Percentiles rank a stretch among this genome's conserved stretches.
Evolutionary conservation across 2,888 invertebrate species (phyloP).

Genomic region (Plagodis pulveraria): DNA sequence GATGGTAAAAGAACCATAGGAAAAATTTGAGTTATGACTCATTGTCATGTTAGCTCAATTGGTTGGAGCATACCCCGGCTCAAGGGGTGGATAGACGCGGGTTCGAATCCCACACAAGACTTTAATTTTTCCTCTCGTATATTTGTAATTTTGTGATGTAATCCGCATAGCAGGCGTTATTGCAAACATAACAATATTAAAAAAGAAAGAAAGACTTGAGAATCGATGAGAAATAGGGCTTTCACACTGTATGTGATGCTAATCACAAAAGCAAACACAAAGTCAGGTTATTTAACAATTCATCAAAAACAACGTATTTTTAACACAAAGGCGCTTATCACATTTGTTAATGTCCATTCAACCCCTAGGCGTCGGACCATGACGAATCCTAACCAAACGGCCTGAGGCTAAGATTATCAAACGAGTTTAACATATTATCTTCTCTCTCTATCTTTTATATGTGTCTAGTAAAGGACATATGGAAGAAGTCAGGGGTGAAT

Average conservation of each 20-base stretch:
- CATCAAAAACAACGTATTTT: constrained; percentile 51
- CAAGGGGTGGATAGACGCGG: too few relatives aligned
- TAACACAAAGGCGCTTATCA: constrained; percentile 48
- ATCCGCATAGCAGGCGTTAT: too few relatives aligned
- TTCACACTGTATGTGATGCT: constrained; percentile 33
- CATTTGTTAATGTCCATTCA: constrained; percentile 65
- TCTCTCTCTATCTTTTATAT: constrained; percentile 22
- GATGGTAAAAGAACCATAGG: too few relatives aligned
- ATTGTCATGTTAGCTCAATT: too few relatives aligned
- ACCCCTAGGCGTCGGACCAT: constrained; percentile 73
- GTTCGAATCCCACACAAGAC: too few relatives aligned
- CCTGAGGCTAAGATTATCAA: constrained; percentile 70
- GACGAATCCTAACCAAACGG: constrained; percentile 73
- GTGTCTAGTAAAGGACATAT: constrained; percentile 36
- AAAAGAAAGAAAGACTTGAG: too few relatives aligned
- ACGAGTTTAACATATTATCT: constrained; percentile 46
- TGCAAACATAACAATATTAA: too few relatives aligned
- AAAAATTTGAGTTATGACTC: too few relatives aligned
- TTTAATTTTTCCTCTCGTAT: too few relatives aligned
- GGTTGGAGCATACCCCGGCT: too few relatives aligned
- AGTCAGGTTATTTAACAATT: constrained; percentile 38
- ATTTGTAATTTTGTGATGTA: too few relatives aligned
- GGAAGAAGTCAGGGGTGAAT: constrained; percentile 46
- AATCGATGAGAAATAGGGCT: background rate
- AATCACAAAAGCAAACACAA: constrained; percentile 42